A percentile compares a stretch with the other conserved stretches of the same genome.
These are phyloP conservation scores for Cisticola juncidis DNA, from an alignment of 2,113 vertebrate genomes.

Conservation along the genomic window DNA sequence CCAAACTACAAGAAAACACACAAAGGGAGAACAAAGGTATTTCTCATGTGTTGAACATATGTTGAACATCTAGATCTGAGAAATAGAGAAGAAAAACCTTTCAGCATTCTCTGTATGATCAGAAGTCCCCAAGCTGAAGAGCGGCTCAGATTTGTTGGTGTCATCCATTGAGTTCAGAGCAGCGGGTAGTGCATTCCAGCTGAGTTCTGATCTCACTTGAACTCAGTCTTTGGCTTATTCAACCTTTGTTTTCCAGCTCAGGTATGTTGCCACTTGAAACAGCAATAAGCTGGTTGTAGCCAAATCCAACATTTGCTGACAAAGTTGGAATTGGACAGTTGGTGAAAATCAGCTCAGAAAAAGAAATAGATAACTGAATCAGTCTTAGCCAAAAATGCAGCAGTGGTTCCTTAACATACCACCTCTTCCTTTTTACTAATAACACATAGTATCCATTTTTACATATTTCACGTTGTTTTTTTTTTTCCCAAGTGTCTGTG, in stretches of 20 bases:
- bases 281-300: background rate
- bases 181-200: accelerated
- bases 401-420: background rate
- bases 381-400: background rate
- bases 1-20: background rate
- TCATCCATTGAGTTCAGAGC: background rate
- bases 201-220: background rate
- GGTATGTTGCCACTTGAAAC: background rate
- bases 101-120: background rate
- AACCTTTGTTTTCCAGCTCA: background rate
- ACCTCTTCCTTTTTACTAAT: background rate
- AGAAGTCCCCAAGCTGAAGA: background rate
- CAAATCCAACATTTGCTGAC: background rate
- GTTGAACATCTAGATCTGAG: background rate
- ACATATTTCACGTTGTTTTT: background rate
- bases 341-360: background rate
- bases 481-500: background rate
- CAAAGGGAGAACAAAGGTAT: background rate
- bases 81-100: background rate
- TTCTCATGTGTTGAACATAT: background rate
- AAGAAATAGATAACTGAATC: background rate
- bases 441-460: background rate
- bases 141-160: background rate
- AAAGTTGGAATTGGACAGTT: background rate
- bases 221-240: background rate